Evolutionary conservation across 1,140 invertebrate genomes (phyloP), one percentile per base, ranked within the genome.

Genomic region (Drosophila kepulauana): DNA sequence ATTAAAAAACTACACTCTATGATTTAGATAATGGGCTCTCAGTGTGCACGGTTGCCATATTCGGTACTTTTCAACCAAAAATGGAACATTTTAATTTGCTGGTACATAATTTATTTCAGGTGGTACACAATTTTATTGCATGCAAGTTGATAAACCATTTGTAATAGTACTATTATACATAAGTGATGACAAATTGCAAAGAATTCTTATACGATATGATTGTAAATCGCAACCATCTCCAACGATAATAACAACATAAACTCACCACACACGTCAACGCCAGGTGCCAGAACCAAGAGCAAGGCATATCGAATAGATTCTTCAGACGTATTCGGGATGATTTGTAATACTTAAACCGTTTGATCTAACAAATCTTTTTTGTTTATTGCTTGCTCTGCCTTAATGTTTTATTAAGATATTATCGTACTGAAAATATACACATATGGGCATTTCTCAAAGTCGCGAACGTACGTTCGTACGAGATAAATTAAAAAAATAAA

Each of bases 251-350:
- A 16, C 8, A 8, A 74, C 62, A 66, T 68, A 58, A 58, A 78
- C 70, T 78, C 71, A 74, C 75, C 75, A 74, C 64, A 30, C 67
- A 79, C 43, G 63, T 64, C 43, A 76, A 43, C 48, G 57, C 61
- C 56, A 71, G 71, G 56, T 66, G 49, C 70, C 63, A 77, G 20
- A 74, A 15, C 51, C 30, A n/a, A 61, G 65, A 33, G 35, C 41
- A 16, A 61, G 65, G 49, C 71, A 67, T 74, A 28, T 16, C 49
- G 25, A 65, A 69, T 56, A 35, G 49, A 41, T 57, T 43, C 33
- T 20, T 54, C 8, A 30, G 16, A 45, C 51, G 6, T 54, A 61
- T 59, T 38, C 48, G 51, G 61, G 65, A 35, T 69, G 65, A 69
- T 48, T 41, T 74, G n/a, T 20, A n/a, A 2, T 28, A 65, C 51